Base-by-base conservation (phyloP, 2,888 invertebrate genomes). In the Dryocosmus kuriphilus region DNA sequence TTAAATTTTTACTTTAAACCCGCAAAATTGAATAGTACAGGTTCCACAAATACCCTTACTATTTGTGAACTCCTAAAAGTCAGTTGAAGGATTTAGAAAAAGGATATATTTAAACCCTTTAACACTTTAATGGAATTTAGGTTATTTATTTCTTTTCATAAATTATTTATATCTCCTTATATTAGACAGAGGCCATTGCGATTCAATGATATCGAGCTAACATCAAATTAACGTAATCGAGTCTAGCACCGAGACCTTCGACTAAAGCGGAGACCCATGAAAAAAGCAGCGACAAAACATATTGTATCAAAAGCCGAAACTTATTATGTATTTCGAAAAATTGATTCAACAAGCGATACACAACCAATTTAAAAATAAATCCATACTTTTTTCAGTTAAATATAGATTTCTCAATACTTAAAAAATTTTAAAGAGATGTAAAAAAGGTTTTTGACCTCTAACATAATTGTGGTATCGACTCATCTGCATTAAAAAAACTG, bases 131-230 rank as follows among this genome's bases (percentile, higher is more conserved):
- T n/a, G 22, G 9, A 22, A 4, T 9, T 22, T 22, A 11, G 3
- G 7, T 46, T 19, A 7, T 46, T 55, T 55, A 55, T 22, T 55
- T 55, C 9, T 55, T 55, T 22, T 55, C 1, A 55, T 55, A 22
- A 9, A 55, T 22, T 55, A 22, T 55, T 55, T 51, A 22, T 55
- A 55, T 22, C 60, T 51, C 30, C 32, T 27, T 27, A 6, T 55
- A 46, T 0, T n/a, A 60, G 32, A 11, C 51, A 71, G 71, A 30
- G 51, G 80, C 82, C 86, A 84, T 84, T 83, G 86, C 86, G 82
- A 85, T 85, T 82, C 77, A 74, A 46, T 79, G 83, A 83, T 85
- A 88, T 80, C 85, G 79, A 85, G 80, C 87, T 88, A 87, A 88
- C 86, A 87, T 85, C 84, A 85, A 88, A 83, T 75, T 75, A 82